These are phyloP conservation scores for Halictus ligatus DNA, from an alignment of 2,888 invertebrate genomes.

Conservation along the genomic window DNA sequence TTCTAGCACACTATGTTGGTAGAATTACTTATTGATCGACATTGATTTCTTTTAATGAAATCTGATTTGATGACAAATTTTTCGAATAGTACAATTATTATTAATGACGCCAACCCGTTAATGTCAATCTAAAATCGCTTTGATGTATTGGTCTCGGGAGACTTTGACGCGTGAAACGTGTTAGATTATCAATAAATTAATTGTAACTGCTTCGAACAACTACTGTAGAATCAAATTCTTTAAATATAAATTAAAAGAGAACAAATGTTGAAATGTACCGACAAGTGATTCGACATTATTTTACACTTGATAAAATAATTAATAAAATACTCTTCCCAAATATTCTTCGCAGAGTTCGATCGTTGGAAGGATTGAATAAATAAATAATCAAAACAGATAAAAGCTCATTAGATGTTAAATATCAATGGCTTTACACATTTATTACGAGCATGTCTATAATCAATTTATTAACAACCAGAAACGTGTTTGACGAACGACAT, in stretches of 20 bases:
- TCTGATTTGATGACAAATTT: not conserved
- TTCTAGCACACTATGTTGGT: not conserved
- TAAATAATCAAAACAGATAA: not conserved
- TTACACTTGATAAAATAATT: not conserved
- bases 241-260: no score
- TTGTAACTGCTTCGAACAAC: not conserved
- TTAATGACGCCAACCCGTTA: not conserved
- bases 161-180: not conserved
- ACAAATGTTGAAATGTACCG: no score
- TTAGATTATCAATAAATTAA: not conserved
- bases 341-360: not conserved
- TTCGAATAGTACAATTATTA: not conserved
- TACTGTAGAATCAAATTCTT: no score
- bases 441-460: not conserved
- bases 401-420: not conserved
- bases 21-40: not conserved
- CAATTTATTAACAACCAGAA: not conserved
- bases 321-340: not conserved
- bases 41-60: not conserved
- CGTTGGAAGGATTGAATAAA: not conserved
- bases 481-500: not conserved
- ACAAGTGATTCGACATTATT: no score
- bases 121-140: conserved; percentile 13
- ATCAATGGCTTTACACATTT: no score
- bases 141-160: not conserved